phyloP scores from a whole-genome alignment of 2,113 vertebrate genomes.

The Siniperca knerii region DNA sequence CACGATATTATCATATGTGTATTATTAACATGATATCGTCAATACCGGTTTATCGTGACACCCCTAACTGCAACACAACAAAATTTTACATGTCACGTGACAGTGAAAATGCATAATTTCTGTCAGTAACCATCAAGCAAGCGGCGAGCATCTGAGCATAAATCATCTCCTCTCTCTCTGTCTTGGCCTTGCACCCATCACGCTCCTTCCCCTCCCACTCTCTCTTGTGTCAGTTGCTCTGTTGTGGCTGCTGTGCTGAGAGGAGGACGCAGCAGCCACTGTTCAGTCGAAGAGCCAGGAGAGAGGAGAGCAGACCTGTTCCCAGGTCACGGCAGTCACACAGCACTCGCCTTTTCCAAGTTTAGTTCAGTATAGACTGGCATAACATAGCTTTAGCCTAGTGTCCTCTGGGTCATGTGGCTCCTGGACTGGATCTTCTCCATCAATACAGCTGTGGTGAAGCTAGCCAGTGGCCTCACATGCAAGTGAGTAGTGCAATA shows the following conservation, averaged over 20 bases:
- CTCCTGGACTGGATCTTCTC: constrained; percentile 86
- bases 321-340: constrained; percentile 3
- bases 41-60: too few relatives aligned
- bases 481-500: constrained; percentile 80
- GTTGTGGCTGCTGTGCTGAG: constrained; percentile 53
- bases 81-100: too few relatives aligned
- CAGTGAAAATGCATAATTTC: constrained; percentile 7
- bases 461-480: constrained; percentile 82
- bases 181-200: constrained; percentile 25
- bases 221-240: constrained; percentile 46
- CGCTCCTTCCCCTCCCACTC: constrained; percentile 59
- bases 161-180: neutral
- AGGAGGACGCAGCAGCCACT: constrained; percentile 58
- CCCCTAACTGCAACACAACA: too few relatives aligned
- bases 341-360: neutral
- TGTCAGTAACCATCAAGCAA: constrained; percentile 29
- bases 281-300: constrained; percentile 19
- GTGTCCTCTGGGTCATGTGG: constrained; percentile 80
- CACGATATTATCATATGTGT: too few relatives aligned
- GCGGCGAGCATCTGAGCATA: constrained; percentile 19
- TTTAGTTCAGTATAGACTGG: neutral
- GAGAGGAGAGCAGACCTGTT: constrained; percentile 35
- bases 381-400: constrained; percentile 21
- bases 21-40: too few relatives aligned
- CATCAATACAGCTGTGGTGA: constrained; percentile 83